Base-by-base conservation (phyloP, 2,113 vertebrate species). In the Nesogale talazaci region DNA sequence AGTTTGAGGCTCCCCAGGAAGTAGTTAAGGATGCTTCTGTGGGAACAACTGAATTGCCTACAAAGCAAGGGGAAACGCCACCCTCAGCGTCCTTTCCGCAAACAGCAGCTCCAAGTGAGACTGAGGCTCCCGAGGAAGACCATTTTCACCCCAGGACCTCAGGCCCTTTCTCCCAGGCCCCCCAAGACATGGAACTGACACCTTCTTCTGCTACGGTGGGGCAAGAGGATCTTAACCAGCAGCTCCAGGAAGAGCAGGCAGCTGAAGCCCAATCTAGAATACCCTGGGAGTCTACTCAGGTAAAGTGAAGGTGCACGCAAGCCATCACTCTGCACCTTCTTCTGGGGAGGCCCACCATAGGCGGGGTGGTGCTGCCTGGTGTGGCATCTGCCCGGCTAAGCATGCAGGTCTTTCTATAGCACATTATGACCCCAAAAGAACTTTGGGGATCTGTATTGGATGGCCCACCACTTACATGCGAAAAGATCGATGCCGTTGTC, bases 261-360 rank as follows among this genome's bases (percentile, higher is more conserved):
- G 83, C 93, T 1, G 0, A 77, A 86, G 94, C 96, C 46, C 97
- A 97, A 0, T 98, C 98, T 0, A 97, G 97, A 92, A 79, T 94
- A 67, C 97, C 98, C 38, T 98, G 98, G 98, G 97, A 97, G 67
- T 97, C 98, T 0, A 94, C 97, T 61, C 98, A 98, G 98, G 98
- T 98, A 96, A 94, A 3, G 31, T 10, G 14, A 74, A 2, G 67
- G 63, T 3, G 9, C 14, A 3, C 34, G 17, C 1, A 20, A 2
- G 42, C 59, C 42, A 2, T 31, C 10, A 14, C 27, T 19, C 27
- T 8, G 52, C 20, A n/a, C 22, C 78, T 74, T 31, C 29, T 31
- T 36, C 31, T 20, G 6, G 4, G 31, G 57, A 52, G 23, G 38
- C 69, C 8, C 3, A 20, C 70, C 19, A 10, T 27, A 12, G 2